A percentile compares a stretch with the other conserved stretches of the same genome.
Conservation (phyloP, 2,113 vertebrate genomes). For the Lucifuga dentata region DNA sequence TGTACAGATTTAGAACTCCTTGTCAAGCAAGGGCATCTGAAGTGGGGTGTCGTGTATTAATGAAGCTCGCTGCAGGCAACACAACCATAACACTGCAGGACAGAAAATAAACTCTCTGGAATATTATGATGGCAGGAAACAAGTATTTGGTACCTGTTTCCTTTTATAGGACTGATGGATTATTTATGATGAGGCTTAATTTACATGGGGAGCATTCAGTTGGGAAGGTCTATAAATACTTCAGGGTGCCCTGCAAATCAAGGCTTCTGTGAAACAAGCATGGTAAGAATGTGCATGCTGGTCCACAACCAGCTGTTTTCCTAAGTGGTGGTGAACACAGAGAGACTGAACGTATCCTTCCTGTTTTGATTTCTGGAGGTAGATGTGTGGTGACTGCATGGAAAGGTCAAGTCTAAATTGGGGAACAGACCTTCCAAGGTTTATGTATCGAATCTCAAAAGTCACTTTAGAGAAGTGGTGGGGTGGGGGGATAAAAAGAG, state of each 20-base stretch:
- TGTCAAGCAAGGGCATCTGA: constrained; percentile 65
- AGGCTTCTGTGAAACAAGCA: constrained; percentile 37
- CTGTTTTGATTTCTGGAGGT: constrained; percentile 43
- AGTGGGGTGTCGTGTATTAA: constrained; percentile 64
- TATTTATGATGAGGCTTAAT: constrained; percentile 63
- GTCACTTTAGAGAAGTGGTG: constrained; percentile 53
- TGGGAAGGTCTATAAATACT: constrained; percentile 61
- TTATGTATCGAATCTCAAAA: constrained; percentile 73
- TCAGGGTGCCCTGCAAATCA: constrained; percentile 44
- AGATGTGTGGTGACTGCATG: constrained; percentile 18
- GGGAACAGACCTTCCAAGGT: constrained; percentile 64
- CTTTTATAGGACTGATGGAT: constrained; percentile 39
- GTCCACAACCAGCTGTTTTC: constrained; percentile 24
- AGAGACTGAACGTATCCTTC: constrained; percentile 45
- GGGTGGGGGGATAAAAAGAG: constrained; percentile 11
- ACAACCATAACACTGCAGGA: constrained; percentile 33
- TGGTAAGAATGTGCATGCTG: constrained; percentile 3
- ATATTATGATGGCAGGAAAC: constrained; percentile 39
- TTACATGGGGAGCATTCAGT: constrained; percentile 50
- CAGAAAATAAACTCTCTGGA: constrained; percentile 36
- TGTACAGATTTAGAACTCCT: constrained; percentile 65
- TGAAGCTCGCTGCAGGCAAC: constrained; percentile 51
- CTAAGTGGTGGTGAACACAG: not conserved
- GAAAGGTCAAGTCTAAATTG: constrained; percentile 78
- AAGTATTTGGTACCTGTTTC: constrained; percentile 57